A percentile compares a stretch with the other conserved stretches of the same genome.
phyloP scores from a whole-genome alignment of 2,888 invertebrate species.

The Drosophila rellima region DNA sequence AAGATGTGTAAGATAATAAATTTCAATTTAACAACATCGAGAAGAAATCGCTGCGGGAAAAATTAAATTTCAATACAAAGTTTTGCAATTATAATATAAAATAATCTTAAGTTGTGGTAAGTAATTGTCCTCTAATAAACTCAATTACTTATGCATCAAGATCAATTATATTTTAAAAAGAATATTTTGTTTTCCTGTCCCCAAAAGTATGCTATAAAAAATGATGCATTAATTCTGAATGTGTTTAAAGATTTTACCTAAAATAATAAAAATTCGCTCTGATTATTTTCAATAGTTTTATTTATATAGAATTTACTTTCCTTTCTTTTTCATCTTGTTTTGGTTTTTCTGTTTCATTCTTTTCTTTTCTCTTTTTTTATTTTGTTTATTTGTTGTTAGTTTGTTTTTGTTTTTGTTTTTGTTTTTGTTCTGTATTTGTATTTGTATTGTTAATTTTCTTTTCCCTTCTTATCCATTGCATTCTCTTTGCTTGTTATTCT shows the following conservation, averaged over 20 bases:
- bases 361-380: constrained; percentile 72
- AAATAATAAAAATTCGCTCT: constrained; percentile 52
- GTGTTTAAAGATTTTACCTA: not conserved
- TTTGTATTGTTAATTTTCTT: constrained; percentile 56
- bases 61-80: too few species aligned
- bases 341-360: constrained; percentile 64
- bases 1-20: too few species aligned
- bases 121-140: not conserved
- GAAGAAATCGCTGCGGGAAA: too few species aligned
- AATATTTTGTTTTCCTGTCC: not conserved
- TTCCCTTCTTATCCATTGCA: constrained; percentile 27
- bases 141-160: not conserved
- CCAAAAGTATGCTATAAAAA: not conserved
- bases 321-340: constrained; percentile 61
- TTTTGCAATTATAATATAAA: too few species aligned
- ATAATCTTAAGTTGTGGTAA: not conserved
- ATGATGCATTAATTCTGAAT: not conserved
- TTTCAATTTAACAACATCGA: too few species aligned
- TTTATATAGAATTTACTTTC: constrained; percentile 84
- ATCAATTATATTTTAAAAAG: not conserved
- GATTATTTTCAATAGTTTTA: constrained; percentile 83
- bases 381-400: constrained; percentile 19
- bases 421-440: constrained; percentile 72
- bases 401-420: constrained; percentile 46
- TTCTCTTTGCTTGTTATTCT: constrained; percentile 32